Evolutionary conservation across 1,140 invertebrate genomes (phyloP), one percentile per base, ranked within the genome.

Genomic region (Cyphomyrmex costatus): DNA sequence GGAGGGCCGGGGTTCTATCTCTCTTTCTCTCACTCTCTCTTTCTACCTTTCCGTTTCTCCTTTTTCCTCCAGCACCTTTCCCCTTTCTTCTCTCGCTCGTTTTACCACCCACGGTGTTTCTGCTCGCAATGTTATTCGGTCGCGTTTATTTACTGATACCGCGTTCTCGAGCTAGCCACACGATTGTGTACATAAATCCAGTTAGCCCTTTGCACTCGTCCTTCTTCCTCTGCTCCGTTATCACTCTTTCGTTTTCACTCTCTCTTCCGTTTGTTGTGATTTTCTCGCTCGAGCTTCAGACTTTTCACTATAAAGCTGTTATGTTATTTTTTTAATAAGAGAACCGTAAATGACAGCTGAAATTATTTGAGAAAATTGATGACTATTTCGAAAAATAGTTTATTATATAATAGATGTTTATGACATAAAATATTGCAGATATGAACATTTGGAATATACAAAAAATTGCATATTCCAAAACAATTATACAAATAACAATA

Each of bases 131-230:
- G 90, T 90, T 89, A 91, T 88, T 85, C 86, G 63, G 58, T 68
- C 46, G 85, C 87, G 91, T 93, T 94, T 93, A 94, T 94, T 94
- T 94, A 94, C 90, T 94, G 89, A 89, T 92, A 89, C 90, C 91
- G 88, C 93, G 92, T 92, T 92, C 91, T 91, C 89, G 90, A 92
- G 90, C 85, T 91, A 87, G 91, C 93, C 91, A 85, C 85, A 91
- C 89, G 90, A 89, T 86, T 89, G 86, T 91, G 88, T 92, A 93
- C 92, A 94, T 94, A 94, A 94, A 94, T 94, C 90, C 90, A 80
- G 74, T 86, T 86, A 89, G 86, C 89, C 85, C 84, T 79, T 80
- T 83, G 79, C 73, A 66, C 74, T 85, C 65, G 71, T 79, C 56
- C 63, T 86, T 76, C 84, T 82, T 85, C 27, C 49, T 33, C 49